A percentile compares a stretch with the other conserved stretches of the same genome.
phyloP scores from a whole-genome alignment of 2,113 vertebrate species.

The Eulacestoma nigropectus region DNA sequence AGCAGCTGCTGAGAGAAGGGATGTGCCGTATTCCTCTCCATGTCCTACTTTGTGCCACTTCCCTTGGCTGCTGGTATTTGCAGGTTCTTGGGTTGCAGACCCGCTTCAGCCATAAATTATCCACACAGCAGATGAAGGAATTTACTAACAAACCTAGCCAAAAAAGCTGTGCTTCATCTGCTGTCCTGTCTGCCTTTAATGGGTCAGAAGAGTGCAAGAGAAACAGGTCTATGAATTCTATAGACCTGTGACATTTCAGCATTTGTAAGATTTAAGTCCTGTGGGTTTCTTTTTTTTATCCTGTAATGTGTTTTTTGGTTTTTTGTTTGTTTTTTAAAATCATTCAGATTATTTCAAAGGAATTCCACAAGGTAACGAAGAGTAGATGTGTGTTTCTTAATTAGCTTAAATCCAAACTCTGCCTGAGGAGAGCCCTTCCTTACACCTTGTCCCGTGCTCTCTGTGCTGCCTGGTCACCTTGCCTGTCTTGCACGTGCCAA shows the following conservation, averaged over 20 bases:
- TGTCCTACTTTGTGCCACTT: background rate
- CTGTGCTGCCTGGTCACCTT: background rate
- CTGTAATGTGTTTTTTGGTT: background rate
- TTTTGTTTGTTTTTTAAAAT: background rate
- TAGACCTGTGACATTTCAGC: background rate
- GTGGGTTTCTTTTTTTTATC: background rate
- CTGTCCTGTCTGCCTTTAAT: background rate
- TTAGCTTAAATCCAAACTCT: background rate
- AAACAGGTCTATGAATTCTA: background rate
- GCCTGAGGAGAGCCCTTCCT: background rate
- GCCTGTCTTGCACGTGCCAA: rapidly evolving
- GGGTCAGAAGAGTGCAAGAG: background rate
- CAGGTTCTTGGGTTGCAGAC: background rate
- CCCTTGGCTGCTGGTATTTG: background rate
- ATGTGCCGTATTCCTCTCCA: too few species aligned
- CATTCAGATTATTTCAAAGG: background rate
- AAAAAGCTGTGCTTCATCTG: background rate
- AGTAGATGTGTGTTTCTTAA: background rate
- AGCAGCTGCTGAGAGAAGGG: background rate
- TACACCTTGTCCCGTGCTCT: background rate
- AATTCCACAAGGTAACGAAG: background rate
- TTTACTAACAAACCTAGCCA: background rate
- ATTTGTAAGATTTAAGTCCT: background rate
- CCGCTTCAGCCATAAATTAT: background rate
- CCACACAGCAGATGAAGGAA: background rate